These are phyloP conservation scores for Lasioglossum zephyrum DNA, from an alignment of 2,888 invertebrate genomes.

Conservation along the genomic window DNA sequence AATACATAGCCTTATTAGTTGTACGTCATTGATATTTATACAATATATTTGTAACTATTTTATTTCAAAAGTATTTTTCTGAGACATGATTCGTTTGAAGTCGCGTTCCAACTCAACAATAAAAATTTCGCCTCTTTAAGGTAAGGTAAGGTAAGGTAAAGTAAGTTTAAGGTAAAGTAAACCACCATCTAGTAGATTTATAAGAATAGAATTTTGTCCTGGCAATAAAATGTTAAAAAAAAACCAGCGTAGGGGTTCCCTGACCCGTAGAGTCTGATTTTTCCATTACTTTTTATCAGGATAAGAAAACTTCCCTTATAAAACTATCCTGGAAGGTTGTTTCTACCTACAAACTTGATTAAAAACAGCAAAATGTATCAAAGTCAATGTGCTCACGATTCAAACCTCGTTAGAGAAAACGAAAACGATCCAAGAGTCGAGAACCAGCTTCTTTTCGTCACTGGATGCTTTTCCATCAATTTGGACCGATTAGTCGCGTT, in stretches of 20 bases:
- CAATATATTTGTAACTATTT: not conserved
- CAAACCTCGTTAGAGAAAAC: not conserved
- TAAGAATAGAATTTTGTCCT: not conserved
- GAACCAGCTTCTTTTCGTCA: not conserved
- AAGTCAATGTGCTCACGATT: not conserved
- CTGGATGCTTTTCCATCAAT: not conserved
- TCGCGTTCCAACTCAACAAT: not conserved
- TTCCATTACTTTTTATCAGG: not conserved
- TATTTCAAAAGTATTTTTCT: not conserved
- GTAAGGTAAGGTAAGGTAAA: not conserved
- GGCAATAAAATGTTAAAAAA: not conserved
- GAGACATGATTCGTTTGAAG: not conserved
- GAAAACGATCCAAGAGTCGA: not conserved
- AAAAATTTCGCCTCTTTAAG: not conserved
- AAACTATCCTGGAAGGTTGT: not conserved
- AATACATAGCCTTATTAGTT: not conserved
- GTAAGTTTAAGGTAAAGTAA: no score
- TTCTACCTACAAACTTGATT: not conserved
- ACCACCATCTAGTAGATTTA: not conserved
- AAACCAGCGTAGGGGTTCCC: not conserved
- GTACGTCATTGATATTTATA: not conserved
- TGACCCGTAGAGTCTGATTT: not conserved
- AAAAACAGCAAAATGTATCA: no score
- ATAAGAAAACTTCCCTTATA: not conserved
- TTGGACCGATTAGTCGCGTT: conserved; percentile 15